phyloP scores from a whole-genome alignment of 2,888 invertebrate genomes.

The Blastobasis adustella region DNA sequence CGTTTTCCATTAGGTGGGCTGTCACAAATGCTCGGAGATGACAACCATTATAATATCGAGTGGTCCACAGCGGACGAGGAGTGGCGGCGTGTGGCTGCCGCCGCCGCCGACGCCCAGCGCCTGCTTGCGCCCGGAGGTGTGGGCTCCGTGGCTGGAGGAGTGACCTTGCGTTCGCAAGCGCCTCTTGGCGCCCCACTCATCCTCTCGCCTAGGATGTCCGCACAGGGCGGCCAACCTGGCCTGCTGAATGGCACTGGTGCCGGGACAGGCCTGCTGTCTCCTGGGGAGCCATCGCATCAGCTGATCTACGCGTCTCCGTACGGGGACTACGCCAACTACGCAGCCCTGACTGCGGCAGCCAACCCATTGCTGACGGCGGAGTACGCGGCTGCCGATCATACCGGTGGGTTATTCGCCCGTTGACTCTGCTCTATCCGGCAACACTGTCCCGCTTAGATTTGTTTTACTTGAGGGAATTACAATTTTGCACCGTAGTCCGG shows the following conservation, averaged over 20 bases:
- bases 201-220: constrained; percentile 91
- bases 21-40: too few relatives aligned
- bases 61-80: constrained; percentile 85
- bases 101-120: constrained; percentile 87
- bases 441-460: too few relatives aligned
- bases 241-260: constrained; percentile 73
- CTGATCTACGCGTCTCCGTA: constrained; percentile 91
- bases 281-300: constrained; percentile 82
- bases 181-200: constrained; percentile 95
- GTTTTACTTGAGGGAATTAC: too few relatives aligned
- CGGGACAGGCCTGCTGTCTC: constrained; percentile 63
- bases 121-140: constrained; percentile 75
- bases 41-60: constrained; percentile 26
- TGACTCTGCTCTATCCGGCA: constrained; percentile 26
- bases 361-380: constrained; percentile 87
- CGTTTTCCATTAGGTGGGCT: too few relatives aligned
- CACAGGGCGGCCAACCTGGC: constrained; percentile 83
- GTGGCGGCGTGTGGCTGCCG: constrained; percentile 89
- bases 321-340: constrained; percentile 93
- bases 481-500: too few relatives aligned
- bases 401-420: constrained; percentile 89
- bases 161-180: constrained; percentile 79
- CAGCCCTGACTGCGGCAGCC: constrained; percentile 84
- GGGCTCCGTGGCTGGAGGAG: constrained; percentile 68
- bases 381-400: constrained; percentile 90